Base-by-base conservation (phyloP, 1,140 invertebrate species). In the Sweltsa coloradensis region DNA sequence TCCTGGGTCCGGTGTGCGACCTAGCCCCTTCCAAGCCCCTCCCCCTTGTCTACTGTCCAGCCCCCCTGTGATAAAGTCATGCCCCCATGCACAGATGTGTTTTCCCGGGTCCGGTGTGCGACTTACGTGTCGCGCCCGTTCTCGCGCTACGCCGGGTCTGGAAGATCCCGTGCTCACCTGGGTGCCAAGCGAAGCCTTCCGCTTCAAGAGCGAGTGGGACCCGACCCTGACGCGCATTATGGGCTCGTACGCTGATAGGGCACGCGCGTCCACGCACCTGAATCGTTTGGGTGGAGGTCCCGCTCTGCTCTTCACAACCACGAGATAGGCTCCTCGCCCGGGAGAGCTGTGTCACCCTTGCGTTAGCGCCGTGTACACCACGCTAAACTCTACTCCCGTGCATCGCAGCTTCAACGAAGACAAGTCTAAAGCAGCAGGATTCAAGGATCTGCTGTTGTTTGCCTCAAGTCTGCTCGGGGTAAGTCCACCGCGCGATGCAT, bases 51-150 rank as follows among this genome's bases (percentile, higher is more conserved):
- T n/a, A n/a, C n/a, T n/a, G n/a, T n/a, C n/a, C n/a, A n/a, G n/a
- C n/a, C n/a, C n/a, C n/a, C n/a, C n/a, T n/a, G n/a, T n/a, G n/a
- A n/a, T n/a, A n/a, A n/a, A n/a, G n/a, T n/a, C n/a, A n/a, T n/a
- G n/a, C 31, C 21, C 18, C 9, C 31, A 14, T 34, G 63, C 51
- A 56, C 75, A 76, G 85, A 94, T 66, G 86, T 84, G 1, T 89
- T n/a, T n/a, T 94, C 59, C 73, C 95, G 55, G 92, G 91, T 0
- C 85, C 91, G 1, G 79, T 89, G 1, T 95, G 90, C 64, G 88
- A 92, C 55, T 95, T 92, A 63, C 86, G 85, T 3, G 74, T 95
- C 42, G 89, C 90, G 1, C 89, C 90, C 1, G 86, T 96, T n/a
- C 1, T 83, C 87, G 1, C 71, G 90, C 11, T 93, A 92, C 59